Base-by-base conservation (phyloP, 2,888 invertebrate species). In the Agonopterix alstromeriana region DNA sequence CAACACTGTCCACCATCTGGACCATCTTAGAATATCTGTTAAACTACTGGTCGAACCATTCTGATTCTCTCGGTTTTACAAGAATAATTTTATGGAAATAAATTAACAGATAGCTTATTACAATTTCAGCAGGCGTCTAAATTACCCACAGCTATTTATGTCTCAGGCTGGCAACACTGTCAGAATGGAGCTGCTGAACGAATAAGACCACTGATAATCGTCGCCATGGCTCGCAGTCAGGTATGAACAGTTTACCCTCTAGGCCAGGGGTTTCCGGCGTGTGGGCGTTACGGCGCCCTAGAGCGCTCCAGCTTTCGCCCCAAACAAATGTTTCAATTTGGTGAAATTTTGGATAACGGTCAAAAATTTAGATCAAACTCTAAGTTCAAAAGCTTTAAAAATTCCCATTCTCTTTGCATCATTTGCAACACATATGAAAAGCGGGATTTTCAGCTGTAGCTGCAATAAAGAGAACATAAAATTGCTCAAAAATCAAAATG, bases 161-260 rank as follows among this genome's bases (percentile, higher is more conserved):
- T 7, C 10, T 49, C 48, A 14, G 48, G 48, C 14, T 49, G 48
- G 48, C 45, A 49, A 2, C 35, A 42, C 42, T 49, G 48, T 36
- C 9, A 10, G 8, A 10, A 8, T 11, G 10, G 11, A 10, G 10
- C 48, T 7, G 5, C 42, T 5, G 2, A 5, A 4, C 27, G 48
- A 3, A 11, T 46, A 3, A 4, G 45, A 12, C 42, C 45, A 8
- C 17, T 49, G 36, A 27, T 49, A 2, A 11, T 42, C 27, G 42
- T 49, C 10, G 45, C 48, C 10, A 45, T 49, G 36, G 8, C 10
- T 10, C 36, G 17, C 8, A 42, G 45, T 14, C 48, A 49, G 48
- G 48, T 49, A 47, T 4, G 8, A 27, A 10, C 14, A 14, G 7
- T 38, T 14, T 12, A 8, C 11, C 11, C 38, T 38, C 38, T n/a